Conservation (phyloP, 2,113 vertebrate genomes). For the Crotophaga sulcirostris region DNA sequence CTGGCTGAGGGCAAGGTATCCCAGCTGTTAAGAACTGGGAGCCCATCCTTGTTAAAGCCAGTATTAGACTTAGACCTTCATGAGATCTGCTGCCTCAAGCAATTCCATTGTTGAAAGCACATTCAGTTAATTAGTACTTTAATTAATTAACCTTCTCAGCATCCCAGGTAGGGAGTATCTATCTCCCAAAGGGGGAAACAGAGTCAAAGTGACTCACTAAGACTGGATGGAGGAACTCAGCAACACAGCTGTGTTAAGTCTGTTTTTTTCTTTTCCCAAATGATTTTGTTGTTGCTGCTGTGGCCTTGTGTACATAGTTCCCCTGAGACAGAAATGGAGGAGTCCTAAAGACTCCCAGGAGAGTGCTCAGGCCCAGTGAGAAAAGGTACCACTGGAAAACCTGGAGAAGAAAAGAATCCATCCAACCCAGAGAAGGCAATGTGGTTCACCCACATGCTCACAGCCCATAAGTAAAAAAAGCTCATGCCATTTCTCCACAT, state of each 20-base stretch:
- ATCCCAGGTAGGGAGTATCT: constrained; percentile 29
- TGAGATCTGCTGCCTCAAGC: not conserved
- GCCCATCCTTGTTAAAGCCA: not conserved
- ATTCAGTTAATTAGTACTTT: not conserved
- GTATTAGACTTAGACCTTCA: not conserved
- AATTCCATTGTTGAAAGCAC: not conserved
- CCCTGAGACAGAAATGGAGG: not conserved
- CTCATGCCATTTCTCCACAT: not conserved
- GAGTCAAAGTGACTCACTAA: not conserved
- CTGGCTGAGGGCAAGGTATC: not conserved
- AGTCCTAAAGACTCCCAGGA: not conserved
- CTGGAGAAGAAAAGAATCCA: not conserved
- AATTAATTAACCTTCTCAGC: constrained; percentile 51
- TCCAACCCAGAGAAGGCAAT: not conserved
- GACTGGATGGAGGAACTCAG: not conserved
- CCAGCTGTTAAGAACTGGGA: not conserved
- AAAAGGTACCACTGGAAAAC: not conserved
- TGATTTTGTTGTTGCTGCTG: not conserved
- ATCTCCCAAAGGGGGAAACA: constrained; percentile 11
- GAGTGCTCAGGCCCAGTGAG: not conserved
- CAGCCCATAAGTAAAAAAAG: not conserved
- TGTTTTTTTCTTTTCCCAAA: not conserved
- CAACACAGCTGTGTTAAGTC: not conserved
- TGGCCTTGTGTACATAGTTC: not conserved
- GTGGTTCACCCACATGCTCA: not conserved